phyloP scores from a whole-genome alignment of 2,113 vertebrate genomes.

The Electrona antarctica region DNA sequence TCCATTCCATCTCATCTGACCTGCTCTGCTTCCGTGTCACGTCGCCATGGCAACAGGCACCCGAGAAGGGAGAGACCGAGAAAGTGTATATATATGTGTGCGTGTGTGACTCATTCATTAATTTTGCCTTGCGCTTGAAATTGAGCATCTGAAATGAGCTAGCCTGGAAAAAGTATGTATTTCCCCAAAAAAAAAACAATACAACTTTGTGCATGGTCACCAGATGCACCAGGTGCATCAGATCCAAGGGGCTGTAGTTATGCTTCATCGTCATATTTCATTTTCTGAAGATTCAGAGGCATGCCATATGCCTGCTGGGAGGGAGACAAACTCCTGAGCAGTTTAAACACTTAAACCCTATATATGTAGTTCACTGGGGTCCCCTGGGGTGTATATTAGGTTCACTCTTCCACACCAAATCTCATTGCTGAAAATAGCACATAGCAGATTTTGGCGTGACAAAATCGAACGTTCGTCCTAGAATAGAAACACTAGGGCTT shows the following conservation, averaged over 20 bases:
- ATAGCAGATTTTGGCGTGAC: too few relatives aligned
- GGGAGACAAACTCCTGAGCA: background rate
- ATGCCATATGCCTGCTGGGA: slow-evolving; percentile 14
- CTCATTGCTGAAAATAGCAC: too few relatives aligned
- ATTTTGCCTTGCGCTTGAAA: slow-evolving; percentile 71
- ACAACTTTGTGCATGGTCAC: slow-evolving; percentile 39
- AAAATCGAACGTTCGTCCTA: too few relatives aligned
- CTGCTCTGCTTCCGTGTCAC: slow-evolving; percentile 72
- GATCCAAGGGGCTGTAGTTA: slow-evolving; percentile 14
- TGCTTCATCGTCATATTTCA: background rate
- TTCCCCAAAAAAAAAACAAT: background rate
- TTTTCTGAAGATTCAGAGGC: slow-evolving; percentile 8
- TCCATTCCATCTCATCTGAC: slow-evolving; percentile 71
- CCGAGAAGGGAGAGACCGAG: slow-evolving; percentile 47
- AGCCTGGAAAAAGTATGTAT: slow-evolving; percentile 46
- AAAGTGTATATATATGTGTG: background rate
- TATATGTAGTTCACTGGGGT: too few relatives aligned
- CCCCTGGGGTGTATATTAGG: too few relatives aligned
- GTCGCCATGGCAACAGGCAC: slow-evolving; percentile 79
- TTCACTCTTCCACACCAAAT: too few relatives aligned
- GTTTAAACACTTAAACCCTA: too few relatives aligned
- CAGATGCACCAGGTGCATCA: slow-evolving; percentile 27
- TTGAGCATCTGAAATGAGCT: slow-evolving; percentile 47
- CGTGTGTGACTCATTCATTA: slow-evolving; percentile 66
- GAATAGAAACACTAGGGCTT: too few relatives aligned